Base-by-base conservation (phyloP, 1,140 invertebrate species). In the Brachionus paranguensis region DNA sequence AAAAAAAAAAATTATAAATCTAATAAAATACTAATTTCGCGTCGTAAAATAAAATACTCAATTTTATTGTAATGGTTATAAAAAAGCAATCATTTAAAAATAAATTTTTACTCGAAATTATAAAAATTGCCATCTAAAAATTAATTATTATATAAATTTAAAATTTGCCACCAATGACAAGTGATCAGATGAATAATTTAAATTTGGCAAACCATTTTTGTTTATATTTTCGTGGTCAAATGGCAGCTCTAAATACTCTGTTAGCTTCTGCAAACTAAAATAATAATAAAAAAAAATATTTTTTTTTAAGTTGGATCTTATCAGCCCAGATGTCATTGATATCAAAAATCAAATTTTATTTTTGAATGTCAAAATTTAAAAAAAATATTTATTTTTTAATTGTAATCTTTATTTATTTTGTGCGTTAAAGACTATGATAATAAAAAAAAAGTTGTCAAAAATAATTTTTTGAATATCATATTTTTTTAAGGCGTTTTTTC, bases 131-230 rank as follows among this genome's bases (percentile, higher is more conserved):
- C 10, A 11, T 37, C 45, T 47, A 47, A n/a, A 68, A 41, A 37
- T 7, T n/a, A 72, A 20, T 17, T 53, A 20, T 79, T 45, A 81
- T 24, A 64, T 37, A 45, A 81, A 81, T 37, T 81, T 68, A 47
- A 81, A 81, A 64, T 14, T 45, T 6, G 53, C 53, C 10, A 81
- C 53, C 1, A 81, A 20, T 3, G 53, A 81, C 17, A 81, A 81
- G 64, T 81, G 78, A 64, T 81, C 78, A 8, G 78, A 81, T 7
- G 78, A 81, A 17, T 81, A 45, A 45, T 10, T 29, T 41, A 81
- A 60, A 33, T 37, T 81, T 12, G 78, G 78, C 24, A 81, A 27
- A 12, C 78, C 78, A 29, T 43, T 17, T 14, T 65, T 3, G 24
- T 81, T 65, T 14, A 81, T n/a, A 24, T 10, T 17, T 11, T 43